Base-by-base conservation (phyloP, 2,888 invertebrate genomes). In the Bhutanitis thaidina region DNA sequence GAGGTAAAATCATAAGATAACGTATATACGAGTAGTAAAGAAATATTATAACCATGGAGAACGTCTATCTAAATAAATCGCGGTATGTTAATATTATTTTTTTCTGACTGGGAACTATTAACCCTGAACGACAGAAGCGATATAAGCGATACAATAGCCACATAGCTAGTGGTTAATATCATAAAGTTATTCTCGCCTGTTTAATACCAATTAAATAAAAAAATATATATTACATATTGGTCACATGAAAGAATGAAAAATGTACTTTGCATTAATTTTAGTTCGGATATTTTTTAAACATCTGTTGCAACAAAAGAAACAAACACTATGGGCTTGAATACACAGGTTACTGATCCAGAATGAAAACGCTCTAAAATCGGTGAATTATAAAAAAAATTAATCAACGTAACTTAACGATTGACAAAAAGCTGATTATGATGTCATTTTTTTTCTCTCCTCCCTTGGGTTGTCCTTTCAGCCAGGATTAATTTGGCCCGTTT, bases 361-460 rank as follows among this genome's bases (percentile, higher is more conserved):
- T 14, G 1, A n/a, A 15, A 58, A 59, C 67, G 71, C 55, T 64
- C 66, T 70, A 76, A 20, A 77, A 77, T 74, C 69, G 70, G 69
- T 74, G 74, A 79, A 73, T 82, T 81, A 79, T 86, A 85, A 79
- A 64, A 81, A 79, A 78, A 62, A 77, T 83, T 83, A 75, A 77
- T 72, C 77, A 79, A 79, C 77, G 70, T 69, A 68, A 71, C 74
- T 80, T 84, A 82, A 83, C 82, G 68, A 81, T 88, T 86, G 84
- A 88, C 85, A 87, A 88, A 80, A 89, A 89, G 89, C 86, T 89
- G 89, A 88, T 89, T 89, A 88, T 83, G 83, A 85, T 81, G 84
- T 89, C 83, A 86, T 84, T 80, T 78, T 82, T 83, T 71, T 64
- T 69, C 48, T 74, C 76, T 72, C 30, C 29, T 59, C 74, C 73